phyloP scores from a whole-genome alignment of 2,797 vertebrate species.

The Enteromius argenteus region DNA sequence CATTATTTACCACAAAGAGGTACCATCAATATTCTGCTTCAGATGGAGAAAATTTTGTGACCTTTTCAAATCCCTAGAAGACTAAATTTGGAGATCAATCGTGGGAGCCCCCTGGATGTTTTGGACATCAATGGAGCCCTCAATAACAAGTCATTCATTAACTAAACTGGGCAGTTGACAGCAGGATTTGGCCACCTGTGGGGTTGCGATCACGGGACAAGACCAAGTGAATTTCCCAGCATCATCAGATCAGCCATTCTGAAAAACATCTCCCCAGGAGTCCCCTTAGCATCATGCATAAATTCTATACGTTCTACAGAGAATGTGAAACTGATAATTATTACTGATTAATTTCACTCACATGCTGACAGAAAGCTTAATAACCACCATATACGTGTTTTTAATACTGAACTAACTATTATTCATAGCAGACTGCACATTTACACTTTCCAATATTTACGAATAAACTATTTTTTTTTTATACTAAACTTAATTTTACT shows the following conservation, averaged over 20 bases:
- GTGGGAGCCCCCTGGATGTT: slow-evolving; percentile 28
- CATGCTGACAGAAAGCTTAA: not conserved
- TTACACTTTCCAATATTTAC: not conserved
- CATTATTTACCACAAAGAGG: not conserved
- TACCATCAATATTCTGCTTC: not conserved
- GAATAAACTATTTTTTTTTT: not conserved
- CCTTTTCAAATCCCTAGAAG: slow-evolving; percentile 14
- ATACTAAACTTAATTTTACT: not conserved
- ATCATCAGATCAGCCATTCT: slow-evolving; percentile 2
- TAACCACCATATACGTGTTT: not conserved
- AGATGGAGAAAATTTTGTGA: not conserved
- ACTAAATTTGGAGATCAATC: not conserved
- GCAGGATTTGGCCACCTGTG: not conserved
- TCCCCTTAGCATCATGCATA: slow-evolving; percentile 17
- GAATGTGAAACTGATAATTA: not conserved
- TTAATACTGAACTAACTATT: not conserved
- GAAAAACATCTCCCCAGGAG: slow-evolving; percentile 37
- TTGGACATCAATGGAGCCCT: slow-evolving; percentile 14
- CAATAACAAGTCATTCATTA: slow-evolving; percentile 29
- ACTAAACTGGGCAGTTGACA: not conserved
- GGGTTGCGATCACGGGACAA: slow-evolving; percentile 20
- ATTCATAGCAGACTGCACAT: not conserved
- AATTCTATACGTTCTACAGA: not conserved
- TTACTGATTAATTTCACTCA: not conserved
- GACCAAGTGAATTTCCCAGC: slow-evolving; percentile 38